phyloP scores from a whole-genome alignment of 2,113 vertebrate species.

The Struthidea cinerea region DNA sequence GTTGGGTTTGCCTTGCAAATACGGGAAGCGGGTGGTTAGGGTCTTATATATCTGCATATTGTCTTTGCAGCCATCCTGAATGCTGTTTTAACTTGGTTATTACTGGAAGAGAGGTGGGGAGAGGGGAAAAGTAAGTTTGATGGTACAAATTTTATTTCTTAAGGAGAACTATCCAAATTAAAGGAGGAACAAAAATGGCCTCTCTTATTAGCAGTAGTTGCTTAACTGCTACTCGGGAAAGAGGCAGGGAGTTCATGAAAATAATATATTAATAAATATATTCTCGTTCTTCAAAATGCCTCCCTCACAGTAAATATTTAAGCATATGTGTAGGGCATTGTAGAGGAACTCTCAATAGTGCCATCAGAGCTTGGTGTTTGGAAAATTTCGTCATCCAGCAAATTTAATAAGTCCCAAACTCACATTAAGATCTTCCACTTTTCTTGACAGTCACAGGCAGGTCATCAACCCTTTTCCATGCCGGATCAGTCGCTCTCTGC shows the following conservation, averaged over 20 bases:
- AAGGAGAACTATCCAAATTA: background rate
- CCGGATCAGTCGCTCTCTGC: background rate
- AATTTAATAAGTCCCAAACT: background rate
- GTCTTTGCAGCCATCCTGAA: background rate
- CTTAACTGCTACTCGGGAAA: background rate
- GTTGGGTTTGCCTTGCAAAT: background rate
- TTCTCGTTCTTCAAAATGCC: background rate
- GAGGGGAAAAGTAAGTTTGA: background rate
- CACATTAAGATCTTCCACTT: background rate
- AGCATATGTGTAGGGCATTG: background rate
- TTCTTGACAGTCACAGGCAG: background rate
- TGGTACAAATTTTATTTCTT: background rate
- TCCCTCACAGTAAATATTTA: background rate
- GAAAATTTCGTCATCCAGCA: background rate
- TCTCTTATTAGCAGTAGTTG: background rate
- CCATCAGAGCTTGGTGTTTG: background rate
- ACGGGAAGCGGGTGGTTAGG: background rate
- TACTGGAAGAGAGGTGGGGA: background rate
- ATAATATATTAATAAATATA: background rate
- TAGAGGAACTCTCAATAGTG: background rate
- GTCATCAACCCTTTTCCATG: background rate
- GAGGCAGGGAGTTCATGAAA: background rate
- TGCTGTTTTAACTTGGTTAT: background rate
- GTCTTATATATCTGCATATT: background rate
- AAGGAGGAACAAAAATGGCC: background rate